A percentile compares a stretch with the other conserved stretches of the same genome.
These are phyloP conservation scores for Cryptotis parvus DNA, from an alignment of 2,113 vertebrate species.

Conservation along the genomic window DNA sequence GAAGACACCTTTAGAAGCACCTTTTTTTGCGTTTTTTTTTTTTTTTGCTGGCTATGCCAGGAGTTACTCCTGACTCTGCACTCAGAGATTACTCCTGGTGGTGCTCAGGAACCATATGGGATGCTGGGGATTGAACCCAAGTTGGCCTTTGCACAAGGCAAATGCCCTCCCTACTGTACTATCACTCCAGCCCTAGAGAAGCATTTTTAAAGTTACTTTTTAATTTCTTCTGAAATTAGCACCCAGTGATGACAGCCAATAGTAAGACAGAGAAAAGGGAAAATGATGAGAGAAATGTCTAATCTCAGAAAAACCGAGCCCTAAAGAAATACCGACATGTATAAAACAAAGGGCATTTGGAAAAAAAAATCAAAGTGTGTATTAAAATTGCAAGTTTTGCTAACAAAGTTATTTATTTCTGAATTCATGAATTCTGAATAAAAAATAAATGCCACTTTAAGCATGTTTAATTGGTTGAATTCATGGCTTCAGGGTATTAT, in stretches of 20 bases:
- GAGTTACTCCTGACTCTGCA: too few species aligned
- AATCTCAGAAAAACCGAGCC: not conserved
- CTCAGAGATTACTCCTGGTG: too few species aligned
- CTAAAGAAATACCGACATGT: not conserved
- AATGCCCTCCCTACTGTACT: too few species aligned
- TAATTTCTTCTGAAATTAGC: not conserved
- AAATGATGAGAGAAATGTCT: not conserved
- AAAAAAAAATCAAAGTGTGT: constrained; percentile 30
- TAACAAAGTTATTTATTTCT: constrained; percentile 66
- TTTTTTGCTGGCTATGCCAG: too few species aligned
- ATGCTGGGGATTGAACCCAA: too few species aligned
- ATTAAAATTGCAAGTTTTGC: constrained; percentile 43
- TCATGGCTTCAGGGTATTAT: constrained; percentile 63
- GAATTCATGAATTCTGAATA: constrained; percentile 67
- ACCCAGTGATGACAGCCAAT: not conserved
- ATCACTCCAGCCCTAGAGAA: too few species aligned
- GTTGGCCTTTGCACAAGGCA: too few species aligned
- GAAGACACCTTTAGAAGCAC: too few species aligned
- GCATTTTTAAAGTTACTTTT: not conserved
- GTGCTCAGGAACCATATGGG: too few species aligned
- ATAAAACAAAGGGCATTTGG: constrained; percentile 31
- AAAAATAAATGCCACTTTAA: constrained; percentile 59
- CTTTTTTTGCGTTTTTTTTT: too few species aligned
- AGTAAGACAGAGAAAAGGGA: not conserved
- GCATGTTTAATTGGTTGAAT: constrained; percentile 68